Evolutionary conservation across 2,113 vertebrate species (phyloP), one percentile per base, ranked within the genome.

Genomic region (Cebidichthys violaceus): DNA sequence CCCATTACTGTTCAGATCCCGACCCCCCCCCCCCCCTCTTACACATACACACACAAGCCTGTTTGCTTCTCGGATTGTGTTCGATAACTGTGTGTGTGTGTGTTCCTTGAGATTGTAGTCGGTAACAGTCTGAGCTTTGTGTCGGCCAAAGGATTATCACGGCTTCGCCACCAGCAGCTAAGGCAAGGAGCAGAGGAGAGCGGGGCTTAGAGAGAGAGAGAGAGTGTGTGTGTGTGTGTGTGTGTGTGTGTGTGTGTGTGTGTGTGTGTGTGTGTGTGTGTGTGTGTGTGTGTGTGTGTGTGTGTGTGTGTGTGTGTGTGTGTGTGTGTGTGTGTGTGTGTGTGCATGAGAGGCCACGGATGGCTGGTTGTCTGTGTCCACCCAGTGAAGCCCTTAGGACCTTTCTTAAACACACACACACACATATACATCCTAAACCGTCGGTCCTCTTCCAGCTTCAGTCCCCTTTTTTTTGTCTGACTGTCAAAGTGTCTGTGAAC

Each of bases 111-210:
- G 90, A 92, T 93, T 94, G 88, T 88, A 79, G 90, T 90, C 62
- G 87, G 90, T 91, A 92, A 92, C 93, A 90, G 90, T 91, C 84
- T 80, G 80, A 91, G 90, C 93, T 94, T 93, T 94, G 90, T 94
- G 93, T 93, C 89, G 91, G 93, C 88, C 89, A 72, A 90, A 93
- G 92, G 93, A 93, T 94, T 94, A 94, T 93, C 94, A 93, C 88
- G 76, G 93, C 91, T 94, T 92, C 92, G 85, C 92, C 92, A 92
- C 92, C 92, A 93, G 90, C 90, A 93, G 92, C 91, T 84, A 92
- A 91, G 72, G 89, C 90, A 92, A 91, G 87, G 86, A 93, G 89
- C 92, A 84, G 86, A 92, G 86, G 90, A 90, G 81, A 93, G 86
- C 86, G 31, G 39, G 86, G 93, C 90, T 91, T 92, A 90, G 76